Evolutionary conservation across 2,113 vertebrate species (phyloP).

Genomic region (Talpa occidentalis): DNA sequence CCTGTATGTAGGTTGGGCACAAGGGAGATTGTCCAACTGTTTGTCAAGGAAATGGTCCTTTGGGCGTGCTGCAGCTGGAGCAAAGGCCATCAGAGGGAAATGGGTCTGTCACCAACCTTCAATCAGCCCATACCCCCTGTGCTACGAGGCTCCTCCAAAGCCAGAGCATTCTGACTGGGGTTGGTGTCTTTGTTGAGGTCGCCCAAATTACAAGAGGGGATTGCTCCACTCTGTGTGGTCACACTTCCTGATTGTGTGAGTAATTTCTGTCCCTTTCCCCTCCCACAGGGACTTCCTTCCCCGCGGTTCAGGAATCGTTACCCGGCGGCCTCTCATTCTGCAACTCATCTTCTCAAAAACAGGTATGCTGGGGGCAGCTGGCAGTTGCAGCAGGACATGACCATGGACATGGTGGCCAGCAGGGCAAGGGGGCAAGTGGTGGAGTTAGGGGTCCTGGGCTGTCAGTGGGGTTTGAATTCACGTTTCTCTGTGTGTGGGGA

Average conservation of each 20-base stretch:
- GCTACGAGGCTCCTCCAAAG: too few species aligned
- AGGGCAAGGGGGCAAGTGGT: not conserved
- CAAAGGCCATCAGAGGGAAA: not conserved
- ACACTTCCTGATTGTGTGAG: slow-evolving; percentile 37
- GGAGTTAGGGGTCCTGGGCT: not conserved
- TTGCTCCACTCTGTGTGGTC: not conserved
- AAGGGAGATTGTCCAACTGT: not conserved
- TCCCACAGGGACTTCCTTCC: slow-evolving; percentile 95
- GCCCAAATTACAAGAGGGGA: not conserved
- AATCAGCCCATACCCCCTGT: not conserved
- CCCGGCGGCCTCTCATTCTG: slow-evolving; percentile 95
- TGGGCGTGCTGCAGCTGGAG: not conserved
- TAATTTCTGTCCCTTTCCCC: slow-evolving; percentile 31
- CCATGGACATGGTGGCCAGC: rapidly evolving
- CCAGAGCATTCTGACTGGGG: too few species aligned
- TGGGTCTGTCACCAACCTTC: not conserved
- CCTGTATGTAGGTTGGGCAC: not conserved
- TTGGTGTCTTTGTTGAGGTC: not conserved
- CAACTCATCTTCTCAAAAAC: slow-evolving; percentile 98
- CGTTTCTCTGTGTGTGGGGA: not conserved
- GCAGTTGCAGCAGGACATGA: not conserved
- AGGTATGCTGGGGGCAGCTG: slow-evolving; percentile 83
- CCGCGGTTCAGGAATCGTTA: slow-evolving; percentile 97
- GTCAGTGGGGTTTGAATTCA: not conserved
- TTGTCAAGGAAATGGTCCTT: not conserved